phyloP scores from a whole-genome alignment of 2,888 invertebrate species.

The Chorisops tibialis region DNA sequence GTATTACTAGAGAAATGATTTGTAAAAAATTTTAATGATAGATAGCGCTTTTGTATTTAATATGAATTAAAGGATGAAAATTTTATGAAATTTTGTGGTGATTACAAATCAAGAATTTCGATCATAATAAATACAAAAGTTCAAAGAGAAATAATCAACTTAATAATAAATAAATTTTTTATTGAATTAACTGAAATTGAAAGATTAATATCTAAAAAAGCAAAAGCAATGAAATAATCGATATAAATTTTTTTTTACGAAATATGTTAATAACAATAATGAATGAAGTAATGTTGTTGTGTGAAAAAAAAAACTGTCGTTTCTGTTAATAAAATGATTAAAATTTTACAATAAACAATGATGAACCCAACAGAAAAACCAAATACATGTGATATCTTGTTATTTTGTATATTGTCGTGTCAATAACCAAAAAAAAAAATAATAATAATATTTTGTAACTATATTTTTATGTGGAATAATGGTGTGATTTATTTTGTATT shows the following conservation, averaged over 20 bases:
- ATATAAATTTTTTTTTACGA: not conserved
- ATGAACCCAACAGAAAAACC: conserved; percentile 25
- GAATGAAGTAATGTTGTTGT: not conserved
- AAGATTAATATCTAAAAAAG: not conserved
- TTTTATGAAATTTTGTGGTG: not conserved
- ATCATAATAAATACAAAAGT: not conserved
- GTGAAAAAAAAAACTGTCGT: not conserved
- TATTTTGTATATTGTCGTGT: no score
- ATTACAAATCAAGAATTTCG: not conserved
- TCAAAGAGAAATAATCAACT: not conserved
- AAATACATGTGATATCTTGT: conserved; percentile 3
- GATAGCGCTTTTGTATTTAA: not conserved
- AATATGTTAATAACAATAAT: not conserved
- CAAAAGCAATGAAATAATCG: not conserved
- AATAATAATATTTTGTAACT: no score
- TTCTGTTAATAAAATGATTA: not conserved
- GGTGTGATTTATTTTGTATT: no score
- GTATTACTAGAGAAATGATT: not conserved
- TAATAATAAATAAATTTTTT: not conserved
- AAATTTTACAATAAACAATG: conserved; percentile 15
- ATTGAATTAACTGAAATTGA: not conserved
- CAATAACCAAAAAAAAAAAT: no score
- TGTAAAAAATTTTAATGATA: not conserved
- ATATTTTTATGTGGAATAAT: no score
- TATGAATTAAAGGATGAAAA: not conserved